Conservation (phyloP, 2,888 invertebrate species). For the Meliscaeva auricollis region DNA sequence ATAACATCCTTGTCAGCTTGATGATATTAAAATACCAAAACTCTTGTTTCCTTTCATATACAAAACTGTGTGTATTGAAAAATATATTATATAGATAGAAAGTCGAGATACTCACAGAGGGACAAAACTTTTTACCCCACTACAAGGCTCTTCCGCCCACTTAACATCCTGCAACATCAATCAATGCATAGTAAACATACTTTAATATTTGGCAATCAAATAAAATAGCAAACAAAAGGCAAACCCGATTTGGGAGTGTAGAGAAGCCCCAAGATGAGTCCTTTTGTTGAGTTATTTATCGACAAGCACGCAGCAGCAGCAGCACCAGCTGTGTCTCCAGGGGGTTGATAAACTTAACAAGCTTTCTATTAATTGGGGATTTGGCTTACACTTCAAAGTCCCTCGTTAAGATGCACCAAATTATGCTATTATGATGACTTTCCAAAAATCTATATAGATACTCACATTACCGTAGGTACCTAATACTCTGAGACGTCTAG, state of each 20-base stretch:
- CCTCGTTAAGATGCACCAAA: constrained; percentile 37
- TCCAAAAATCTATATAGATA: background rate
- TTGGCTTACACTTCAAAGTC: constrained; percentile 32
- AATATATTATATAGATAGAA: no score
- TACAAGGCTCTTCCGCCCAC: background rate
- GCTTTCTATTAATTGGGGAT: constrained; percentile 61
- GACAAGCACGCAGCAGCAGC: constrained; percentile 44
- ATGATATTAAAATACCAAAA: constrained; percentile 67
- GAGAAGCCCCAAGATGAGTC: background rate
- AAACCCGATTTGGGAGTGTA: background rate
- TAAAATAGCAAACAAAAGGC: constrained; percentile 60
- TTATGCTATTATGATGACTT: constrained; percentile 27
- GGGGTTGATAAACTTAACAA: constrained; percentile 32
- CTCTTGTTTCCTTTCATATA: constrained; percentile 11
- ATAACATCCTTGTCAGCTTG: constrained; percentile 57
- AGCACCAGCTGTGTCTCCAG: background rate
- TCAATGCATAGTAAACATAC: constrained; percentile 64
- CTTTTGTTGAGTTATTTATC: constrained; percentile 55
- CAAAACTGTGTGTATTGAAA: background rate
- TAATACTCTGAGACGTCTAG: background rate
- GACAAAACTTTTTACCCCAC: constrained; percentile 15
- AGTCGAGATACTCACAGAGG: background rate
- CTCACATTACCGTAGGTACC: background rate
- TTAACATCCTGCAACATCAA: constrained; percentile 66
- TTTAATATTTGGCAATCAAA: constrained; percentile 67